Evolutionary conservation across 2,797 vertebrate genomes (phyloP), one percentile per base, ranked within the genome.

Genomic region (Alfaro cultratus): DNA sequence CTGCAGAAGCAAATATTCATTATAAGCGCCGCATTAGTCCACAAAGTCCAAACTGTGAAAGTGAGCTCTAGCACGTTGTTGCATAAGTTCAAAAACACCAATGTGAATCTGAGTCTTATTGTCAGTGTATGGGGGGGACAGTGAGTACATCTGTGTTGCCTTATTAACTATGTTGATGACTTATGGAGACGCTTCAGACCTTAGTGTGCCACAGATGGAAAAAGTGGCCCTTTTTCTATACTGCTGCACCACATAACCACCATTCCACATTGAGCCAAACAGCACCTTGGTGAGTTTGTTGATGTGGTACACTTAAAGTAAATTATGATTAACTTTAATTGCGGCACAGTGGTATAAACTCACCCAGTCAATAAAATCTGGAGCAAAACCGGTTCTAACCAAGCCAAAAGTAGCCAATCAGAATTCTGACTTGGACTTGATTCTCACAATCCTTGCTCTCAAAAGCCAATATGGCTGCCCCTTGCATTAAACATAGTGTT

Each of bases 11-110:
- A n/a, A 29, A 41, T 3, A 0, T 60, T 64, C 71, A 21, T 23
- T 34, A 75, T 15, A 67, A 74, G 55, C 83, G 73, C 75, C 34
- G 77, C 76, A 78, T 5, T 64, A 36, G 75, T 73, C 70, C 49
- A 51, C 73, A 81, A 85, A 80, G 74, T 29, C 55, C 76, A 79
- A 57, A 21, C 43, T 70, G n/a, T 16, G 73, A 6, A 62, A 31
- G 39, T 49, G 23, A 81, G 26, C 57, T 51, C 70, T 51, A 45
- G 57, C 29, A 39, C 1, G 26, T 68, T 74, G 53, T 79, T 79
- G 60, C 77, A 47, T 73, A 79, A 79, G 55, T 1, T 36, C 43
- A 23, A n/a, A 11, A 60, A 73, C 57, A 36, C 53, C 36, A 21
- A 34, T 18, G 29, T 70, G 46, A 68, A 21, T 43, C 26, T 26